Evolutionary conservation across 2,888 invertebrate species (phyloP).

Genomic region (Eupithecia tripunctaria): DNA sequence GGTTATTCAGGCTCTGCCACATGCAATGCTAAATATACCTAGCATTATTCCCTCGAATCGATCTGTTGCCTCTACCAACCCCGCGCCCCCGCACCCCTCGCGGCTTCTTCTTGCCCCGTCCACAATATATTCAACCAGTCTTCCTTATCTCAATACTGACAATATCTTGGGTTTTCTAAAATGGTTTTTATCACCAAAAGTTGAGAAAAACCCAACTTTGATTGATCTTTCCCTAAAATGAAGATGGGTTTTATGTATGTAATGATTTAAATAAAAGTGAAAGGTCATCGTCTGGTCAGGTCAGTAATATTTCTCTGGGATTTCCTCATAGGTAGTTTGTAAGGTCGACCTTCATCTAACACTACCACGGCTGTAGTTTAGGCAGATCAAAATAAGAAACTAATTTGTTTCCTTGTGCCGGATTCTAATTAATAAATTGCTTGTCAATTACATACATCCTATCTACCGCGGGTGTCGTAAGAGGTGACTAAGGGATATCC

Average conservation of each 20-base stretch:
- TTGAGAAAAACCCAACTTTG: background rate
- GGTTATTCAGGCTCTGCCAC: conserved; percentile 46
- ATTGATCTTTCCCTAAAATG: background rate
- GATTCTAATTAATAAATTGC: background rate
- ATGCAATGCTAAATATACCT: conserved; percentile 36
- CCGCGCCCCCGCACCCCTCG: conserved; percentile 13
- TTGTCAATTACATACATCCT: too few relatives aligned
- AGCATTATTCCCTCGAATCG: conserved; percentile 44
- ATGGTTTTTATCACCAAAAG: background rate
- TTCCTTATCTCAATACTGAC: background rate
- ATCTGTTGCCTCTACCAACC: conserved; percentile 44
- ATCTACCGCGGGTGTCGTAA: too few relatives aligned
- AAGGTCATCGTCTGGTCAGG: background rate
- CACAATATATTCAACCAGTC: background rate
- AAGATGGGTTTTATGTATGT: background rate
- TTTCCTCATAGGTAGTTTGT: background rate
- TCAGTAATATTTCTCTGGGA: background rate
- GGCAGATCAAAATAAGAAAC: background rate
- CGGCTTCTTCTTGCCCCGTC: background rate
- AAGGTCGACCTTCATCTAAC: background rate
- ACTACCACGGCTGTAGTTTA: background rate
- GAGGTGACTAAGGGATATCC: too few relatives aligned
- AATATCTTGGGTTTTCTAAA: background rate
- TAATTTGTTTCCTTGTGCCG: background rate
- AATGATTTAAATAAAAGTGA: background rate